Conservation (phyloP, 2,797 vertebrate genomes). For the Capromys pilorides region DNA sequence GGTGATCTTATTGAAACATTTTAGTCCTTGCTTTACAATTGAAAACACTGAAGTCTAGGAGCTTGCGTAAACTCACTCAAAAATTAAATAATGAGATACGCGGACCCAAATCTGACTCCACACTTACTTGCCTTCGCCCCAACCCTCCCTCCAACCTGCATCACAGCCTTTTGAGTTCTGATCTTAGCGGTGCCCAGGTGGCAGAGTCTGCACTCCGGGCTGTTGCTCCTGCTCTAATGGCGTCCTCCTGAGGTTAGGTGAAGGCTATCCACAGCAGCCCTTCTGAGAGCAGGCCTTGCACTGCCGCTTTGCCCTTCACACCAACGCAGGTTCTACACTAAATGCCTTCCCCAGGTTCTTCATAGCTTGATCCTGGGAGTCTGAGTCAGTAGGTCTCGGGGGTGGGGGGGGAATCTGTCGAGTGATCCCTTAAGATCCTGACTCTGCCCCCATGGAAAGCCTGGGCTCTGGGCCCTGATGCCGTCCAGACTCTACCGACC, state of each 20-base stretch:
- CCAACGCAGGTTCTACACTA: not conserved
- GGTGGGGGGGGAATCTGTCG: not conserved
- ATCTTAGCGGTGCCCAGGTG: no score
- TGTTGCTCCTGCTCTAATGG: not conserved
- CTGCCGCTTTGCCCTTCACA: not conserved
- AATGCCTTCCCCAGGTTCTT: no score
- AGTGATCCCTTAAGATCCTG: not conserved
- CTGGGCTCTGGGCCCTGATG: not conserved
- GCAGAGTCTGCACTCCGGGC: no score
- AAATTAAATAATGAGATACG: not conserved
- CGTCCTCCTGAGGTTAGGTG: not conserved
- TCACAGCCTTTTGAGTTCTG: accelerated
- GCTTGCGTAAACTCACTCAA: not conserved
- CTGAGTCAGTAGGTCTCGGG: not conserved
- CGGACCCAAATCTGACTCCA: no score
- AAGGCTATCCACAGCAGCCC: not conserved
- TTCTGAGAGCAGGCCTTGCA: not conserved
- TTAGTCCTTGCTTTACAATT: not conserved
- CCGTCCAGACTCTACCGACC: not conserved
- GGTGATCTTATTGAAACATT: not conserved
- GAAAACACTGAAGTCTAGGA: not conserved
- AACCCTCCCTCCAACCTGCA: not conserved
- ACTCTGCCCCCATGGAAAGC: not conserved
- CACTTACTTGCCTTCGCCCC: not conserved
- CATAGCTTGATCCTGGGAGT: not conserved